Evolutionary conservation across 2,888 invertebrate species (phyloP).

Genomic region (Julus scanicus): DNA sequence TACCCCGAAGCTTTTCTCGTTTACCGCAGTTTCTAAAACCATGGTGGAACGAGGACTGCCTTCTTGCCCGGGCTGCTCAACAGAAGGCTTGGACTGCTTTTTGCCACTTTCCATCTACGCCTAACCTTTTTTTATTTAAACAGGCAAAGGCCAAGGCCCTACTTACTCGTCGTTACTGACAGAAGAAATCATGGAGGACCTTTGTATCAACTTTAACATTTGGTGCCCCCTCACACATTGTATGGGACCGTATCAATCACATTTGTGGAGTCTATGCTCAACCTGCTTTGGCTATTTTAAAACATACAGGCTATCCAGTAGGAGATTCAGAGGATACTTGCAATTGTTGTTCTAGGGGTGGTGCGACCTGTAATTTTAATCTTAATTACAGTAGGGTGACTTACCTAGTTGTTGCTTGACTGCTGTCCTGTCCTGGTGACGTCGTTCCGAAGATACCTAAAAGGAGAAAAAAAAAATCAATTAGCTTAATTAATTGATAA

Average conservation of each 20-base stretch:
- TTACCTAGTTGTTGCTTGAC: too few species aligned
- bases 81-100: not conserved
- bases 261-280: not conserved
- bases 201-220: not conserved
- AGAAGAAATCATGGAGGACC: not conserved
- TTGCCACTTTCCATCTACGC: not conserved
- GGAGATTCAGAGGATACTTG: not conserved
- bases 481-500: too few species aligned
- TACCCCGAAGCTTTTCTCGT: not conserved
- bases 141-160: not conserved
- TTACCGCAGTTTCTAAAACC: not conserved
- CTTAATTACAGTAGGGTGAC: too few species aligned
- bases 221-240: not conserved
- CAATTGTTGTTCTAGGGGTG: too few species aligned
- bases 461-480: too few species aligned
- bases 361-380: too few species aligned
- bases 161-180: not conserved
- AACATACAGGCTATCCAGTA: not conserved
- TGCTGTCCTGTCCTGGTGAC: too few species aligned
- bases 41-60: not conserved
- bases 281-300: not conserved
- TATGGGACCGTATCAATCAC: not conserved
- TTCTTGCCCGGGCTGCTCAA: not conserved
- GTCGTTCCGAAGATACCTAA: too few species aligned
- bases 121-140: not conserved